A percentile compares a stretch with the other conserved stretches of the same genome.
Evolutionary conservation across 1,140 invertebrate genomes (phyloP).

Genomic region (Pseudobourletiella spinata): DNA sequence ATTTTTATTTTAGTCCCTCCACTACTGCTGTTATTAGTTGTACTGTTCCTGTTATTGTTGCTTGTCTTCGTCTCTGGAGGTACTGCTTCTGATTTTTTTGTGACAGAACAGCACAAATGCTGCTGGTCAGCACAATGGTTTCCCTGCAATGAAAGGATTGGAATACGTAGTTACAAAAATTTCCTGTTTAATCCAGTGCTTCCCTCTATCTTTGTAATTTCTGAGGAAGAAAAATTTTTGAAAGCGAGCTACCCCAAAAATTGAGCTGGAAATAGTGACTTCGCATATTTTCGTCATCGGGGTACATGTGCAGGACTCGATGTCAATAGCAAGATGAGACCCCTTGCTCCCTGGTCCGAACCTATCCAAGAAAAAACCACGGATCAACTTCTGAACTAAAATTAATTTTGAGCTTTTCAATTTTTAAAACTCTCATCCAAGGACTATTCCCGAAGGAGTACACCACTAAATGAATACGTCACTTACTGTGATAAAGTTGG

Average conservation of each 20-base stretch:
- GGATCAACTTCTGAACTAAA: background rate
- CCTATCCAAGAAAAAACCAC: background rate
- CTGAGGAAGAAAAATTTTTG: background rate
- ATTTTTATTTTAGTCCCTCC: background rate
- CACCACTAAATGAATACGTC: background rate
- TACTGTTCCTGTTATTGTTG: background rate
- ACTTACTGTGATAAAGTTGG: background rate
- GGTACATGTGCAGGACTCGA: slow-evolving; percentile 14
- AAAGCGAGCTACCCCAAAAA: background rate
- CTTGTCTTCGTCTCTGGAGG: background rate
- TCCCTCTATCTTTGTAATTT: background rate
- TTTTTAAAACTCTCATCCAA: background rate
- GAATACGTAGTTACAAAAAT: background rate
- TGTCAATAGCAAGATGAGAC: background rate
- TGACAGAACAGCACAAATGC: slow-evolving; percentile 17
- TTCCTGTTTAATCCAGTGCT: background rate
- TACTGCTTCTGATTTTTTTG: background rate
- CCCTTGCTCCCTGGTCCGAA: background rate
- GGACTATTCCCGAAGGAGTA: background rate
- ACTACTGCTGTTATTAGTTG: background rate
- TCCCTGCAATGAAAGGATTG: slow-evolving; percentile 10
- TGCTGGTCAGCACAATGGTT: slow-evolving; percentile 11
- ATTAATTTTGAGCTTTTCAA: background rate
- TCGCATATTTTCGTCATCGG: slow-evolving; percentile 2
- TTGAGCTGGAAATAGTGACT: slow-evolving; percentile 11